Base-by-base conservation (phyloP, 2,113 vertebrate genomes). In the Polyodon spathula region DNA sequence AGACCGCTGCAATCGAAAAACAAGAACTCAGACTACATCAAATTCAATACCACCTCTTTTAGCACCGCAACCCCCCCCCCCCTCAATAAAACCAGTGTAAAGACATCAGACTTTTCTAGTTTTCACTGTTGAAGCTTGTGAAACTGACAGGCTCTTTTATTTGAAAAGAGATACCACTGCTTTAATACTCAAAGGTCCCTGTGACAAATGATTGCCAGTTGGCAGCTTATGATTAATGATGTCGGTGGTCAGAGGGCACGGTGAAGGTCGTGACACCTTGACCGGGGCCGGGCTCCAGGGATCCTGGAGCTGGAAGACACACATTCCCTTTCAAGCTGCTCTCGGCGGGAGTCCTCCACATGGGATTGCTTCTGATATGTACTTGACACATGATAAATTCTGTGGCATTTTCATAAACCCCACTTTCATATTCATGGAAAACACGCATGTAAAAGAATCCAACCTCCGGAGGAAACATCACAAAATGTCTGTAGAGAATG, bases 161-260 rank as follows among this genome's bases (percentile, higher is more conserved):
- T 57, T 73, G 73, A 69, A 72, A 78, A 67, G 58, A 62, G 68
- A 69, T 69, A 66, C 56, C 15, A 51, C 68, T 60, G 61, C 68
- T 54, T 72, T 54, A 61, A 58, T 63, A 56, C 66, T 64, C 73
- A 54, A 27, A 61, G 63, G 66, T 61, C 43, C 58, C 27, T 37
- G 57, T 67, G 71, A 72, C 65, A 62, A 63, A 66, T 46, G 38
- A 66, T 54, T 27, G 54, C 57, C 58, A 52, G 60, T 58, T 75
- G 77, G 69, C 72, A 74, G 67, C 58, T 58, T 59, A 68, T 79
- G 81, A 81, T 78, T 76, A 73, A 83, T 74, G 77, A 71, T 54
- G 54, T 54, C 41, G 39, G 56, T 62, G 76, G 73, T 62, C 63
- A 54, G 61, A 67, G 69, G 71, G 68, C 68, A 63, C 55, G 48